A percentile compares a stretch with the other conserved stretches of the same genome.
Conservation (phyloP, 2,113 vertebrate genomes). For the Ellobius talpinus region DNA sequence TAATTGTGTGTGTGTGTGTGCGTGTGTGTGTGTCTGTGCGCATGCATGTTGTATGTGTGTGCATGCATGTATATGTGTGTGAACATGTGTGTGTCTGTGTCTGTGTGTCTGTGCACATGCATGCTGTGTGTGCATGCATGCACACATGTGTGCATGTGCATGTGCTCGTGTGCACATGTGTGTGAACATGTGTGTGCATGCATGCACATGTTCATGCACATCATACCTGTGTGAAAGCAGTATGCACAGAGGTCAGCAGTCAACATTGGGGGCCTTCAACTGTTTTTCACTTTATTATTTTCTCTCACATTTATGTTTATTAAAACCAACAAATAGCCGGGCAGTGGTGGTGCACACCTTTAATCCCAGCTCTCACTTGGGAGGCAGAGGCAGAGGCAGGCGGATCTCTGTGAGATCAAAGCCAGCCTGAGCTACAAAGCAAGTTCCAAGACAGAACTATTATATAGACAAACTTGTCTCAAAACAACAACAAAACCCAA, state of each 20-base stretch:
- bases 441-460: not conserved
- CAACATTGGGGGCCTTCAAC: not conserved
- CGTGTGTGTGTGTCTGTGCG: not conserved
- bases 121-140: not conserved
- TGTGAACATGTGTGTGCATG: not conserved
- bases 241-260: not conserved
- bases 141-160: not conserved
- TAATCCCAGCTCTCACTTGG: not conserved
- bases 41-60: not conserved
- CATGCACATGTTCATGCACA: not conserved
- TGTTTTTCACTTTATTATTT: not conserved
- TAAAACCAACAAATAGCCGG: conserved; percentile 62
- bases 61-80: too few relatives aligned
- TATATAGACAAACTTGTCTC: not conserved
- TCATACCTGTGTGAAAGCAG: too few relatives aligned
- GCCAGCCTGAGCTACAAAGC: not conserved
- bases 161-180: not conserved
- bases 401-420: not conserved
- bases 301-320: conserved; percentile 74
- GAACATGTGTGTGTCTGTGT: too few relatives aligned
- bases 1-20: not conserved
- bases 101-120: too few relatives aligned
- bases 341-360: not conserved
- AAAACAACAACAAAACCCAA: not conserved
- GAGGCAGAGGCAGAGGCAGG: not conserved